Percentiles rank a stretch among this genome's conserved stretches.
Conservation (phyloP, 2,888 invertebrate species). For the Yponomeuta sedellus region DNA sequence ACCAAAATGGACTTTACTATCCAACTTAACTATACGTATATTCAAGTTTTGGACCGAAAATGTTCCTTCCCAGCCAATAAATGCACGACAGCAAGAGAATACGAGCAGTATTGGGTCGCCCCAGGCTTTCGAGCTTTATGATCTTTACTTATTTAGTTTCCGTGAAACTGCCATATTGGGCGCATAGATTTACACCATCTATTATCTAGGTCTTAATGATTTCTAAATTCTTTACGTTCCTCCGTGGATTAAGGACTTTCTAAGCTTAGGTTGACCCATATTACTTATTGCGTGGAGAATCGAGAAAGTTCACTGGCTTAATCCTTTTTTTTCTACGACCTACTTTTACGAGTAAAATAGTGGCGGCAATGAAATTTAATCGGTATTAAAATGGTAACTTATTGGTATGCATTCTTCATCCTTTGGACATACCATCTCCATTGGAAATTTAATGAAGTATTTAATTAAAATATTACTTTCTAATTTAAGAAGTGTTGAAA, state of each 20-base stretch:
- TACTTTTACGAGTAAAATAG: slow-evolving; percentile 1
- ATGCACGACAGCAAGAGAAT: not conserved
- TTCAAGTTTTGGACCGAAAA: no score
- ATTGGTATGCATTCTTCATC: not conserved
- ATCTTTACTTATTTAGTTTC: slow-evolving; percentile 19
- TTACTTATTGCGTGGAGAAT: not conserved
- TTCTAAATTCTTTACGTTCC: slow-evolving; percentile 5
- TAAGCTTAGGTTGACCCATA: slow-evolving; percentile 2
- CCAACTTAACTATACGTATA: no score
- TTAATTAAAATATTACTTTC: not conserved
- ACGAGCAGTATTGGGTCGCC: slow-evolving; percentile 5
- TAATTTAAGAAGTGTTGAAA: not conserved
- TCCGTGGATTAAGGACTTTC: not conserved
- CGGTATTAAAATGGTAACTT: not conserved
- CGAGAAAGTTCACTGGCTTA: not conserved
- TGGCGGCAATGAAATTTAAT: not conserved
- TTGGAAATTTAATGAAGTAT: not conserved
- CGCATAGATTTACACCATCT: not conserved
- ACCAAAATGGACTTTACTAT: no score
- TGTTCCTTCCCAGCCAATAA: not conserved
- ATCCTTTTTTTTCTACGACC: not conserved
- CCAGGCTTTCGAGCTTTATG: slow-evolving; percentile 15
- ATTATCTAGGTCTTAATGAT: slow-evolving; percentile 3
- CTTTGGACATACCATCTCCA: not conserved
- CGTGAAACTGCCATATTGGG: slow-evolving; percentile 19